Percentiles rank a stretch among this genome's conserved stretches.
phyloP scores from a whole-genome alignment of 2,113 vertebrate species.

The Ariopsis seemanni region DNA sequence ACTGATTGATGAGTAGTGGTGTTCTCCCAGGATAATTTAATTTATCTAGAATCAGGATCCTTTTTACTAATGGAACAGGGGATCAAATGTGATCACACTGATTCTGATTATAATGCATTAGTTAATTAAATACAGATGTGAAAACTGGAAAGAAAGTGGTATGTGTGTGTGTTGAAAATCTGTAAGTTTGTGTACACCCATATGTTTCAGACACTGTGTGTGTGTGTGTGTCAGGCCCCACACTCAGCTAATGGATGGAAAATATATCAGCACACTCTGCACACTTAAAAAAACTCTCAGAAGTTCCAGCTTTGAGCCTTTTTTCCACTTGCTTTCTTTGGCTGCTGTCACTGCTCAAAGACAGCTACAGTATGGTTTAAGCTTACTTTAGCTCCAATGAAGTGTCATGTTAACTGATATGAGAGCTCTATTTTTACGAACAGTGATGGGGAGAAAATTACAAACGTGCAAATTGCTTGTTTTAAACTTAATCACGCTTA shows the following conservation, averaged over 20 bases:
- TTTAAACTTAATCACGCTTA: constrained; percentile 31
- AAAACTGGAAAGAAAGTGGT: constrained; percentile 36
- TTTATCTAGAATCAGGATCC: constrained; percentile 9
- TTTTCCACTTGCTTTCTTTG: constrained; percentile 64
- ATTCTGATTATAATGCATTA: constrained; percentile 46
- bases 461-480: constrained; percentile 33
- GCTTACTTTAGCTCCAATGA: constrained; percentile 57
- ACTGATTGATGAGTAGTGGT: background rate
- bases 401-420: constrained; percentile 60
- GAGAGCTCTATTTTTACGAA: constrained; percentile 18
- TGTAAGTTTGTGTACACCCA: background rate
- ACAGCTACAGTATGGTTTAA: constrained; percentile 52
- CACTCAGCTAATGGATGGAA: constrained; percentile 57
- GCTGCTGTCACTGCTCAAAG: constrained; percentile 46
- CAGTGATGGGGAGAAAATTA: constrained; percentile 10
- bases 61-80: constrained; percentile 10
- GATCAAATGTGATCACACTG: constrained; percentile 31
- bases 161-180: constrained; percentile 7
- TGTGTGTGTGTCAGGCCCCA: constrained; percentile 37
- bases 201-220: background rate
- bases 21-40: background rate
- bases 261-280: constrained; percentile 53
- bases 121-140: constrained; percentile 50
- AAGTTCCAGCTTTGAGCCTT: constrained; percentile 49
- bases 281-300: constrained; percentile 45